Conservation (phyloP, 2,888 invertebrate genomes). For the Sminthurinus aureus region DNA sequence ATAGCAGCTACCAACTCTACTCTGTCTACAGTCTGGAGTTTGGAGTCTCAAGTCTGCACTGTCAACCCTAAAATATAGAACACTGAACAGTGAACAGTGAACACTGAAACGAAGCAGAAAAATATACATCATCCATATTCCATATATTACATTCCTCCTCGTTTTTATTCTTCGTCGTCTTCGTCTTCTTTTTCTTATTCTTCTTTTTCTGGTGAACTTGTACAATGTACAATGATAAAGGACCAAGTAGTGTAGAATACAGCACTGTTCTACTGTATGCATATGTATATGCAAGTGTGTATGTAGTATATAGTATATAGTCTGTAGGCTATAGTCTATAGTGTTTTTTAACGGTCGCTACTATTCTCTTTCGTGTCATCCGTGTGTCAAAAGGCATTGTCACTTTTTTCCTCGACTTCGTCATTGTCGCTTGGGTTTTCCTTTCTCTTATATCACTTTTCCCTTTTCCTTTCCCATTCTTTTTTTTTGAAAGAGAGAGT, state of each 20-base stretch:
- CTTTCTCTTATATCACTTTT: no score
- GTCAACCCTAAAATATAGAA: neutral
- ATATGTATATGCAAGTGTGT: neutral
- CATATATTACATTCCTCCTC: neutral
- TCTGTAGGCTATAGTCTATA: no score
- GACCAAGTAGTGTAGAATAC: no score
- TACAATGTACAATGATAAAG: no score
- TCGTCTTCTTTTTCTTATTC: neutral
- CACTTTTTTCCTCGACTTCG: constrained; percentile 27
- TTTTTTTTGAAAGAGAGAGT: neutral
- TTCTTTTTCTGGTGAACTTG: no score
- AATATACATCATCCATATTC: no score
- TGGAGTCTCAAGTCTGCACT: neutral
- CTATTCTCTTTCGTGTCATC: constrained; percentile 30
- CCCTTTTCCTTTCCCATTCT: neutral
- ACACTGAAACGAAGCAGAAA: neutral
- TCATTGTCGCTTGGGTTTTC: no score
- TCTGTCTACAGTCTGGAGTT: neutral
- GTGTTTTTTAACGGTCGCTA: neutral
- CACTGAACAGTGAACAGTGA: no score
- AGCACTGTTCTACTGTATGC: no score
- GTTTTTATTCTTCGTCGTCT: neutral
- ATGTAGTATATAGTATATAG: neutral
- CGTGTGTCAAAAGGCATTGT: constrained; percentile 32
- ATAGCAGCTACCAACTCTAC: no score